These are phyloP conservation scores for Malurus leucopterus DNA, from an alignment of 2,797 vertebrate species.

Conservation along the genomic window DNA sequence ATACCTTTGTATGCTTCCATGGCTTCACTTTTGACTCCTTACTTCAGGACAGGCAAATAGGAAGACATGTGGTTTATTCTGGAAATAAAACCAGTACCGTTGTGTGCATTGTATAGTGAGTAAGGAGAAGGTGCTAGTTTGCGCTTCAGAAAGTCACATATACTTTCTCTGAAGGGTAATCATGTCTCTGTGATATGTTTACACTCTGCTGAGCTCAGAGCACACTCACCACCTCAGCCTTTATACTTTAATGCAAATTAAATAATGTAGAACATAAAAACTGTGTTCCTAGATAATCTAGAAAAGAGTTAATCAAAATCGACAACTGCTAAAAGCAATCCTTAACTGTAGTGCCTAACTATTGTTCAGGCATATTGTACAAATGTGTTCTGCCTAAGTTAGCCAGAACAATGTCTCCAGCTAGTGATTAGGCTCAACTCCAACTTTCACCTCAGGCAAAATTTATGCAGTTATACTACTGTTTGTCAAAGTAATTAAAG, in stretches of 20 bases:
- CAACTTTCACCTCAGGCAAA: constrained; percentile 69
- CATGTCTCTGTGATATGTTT: background rate
- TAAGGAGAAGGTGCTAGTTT: background rate
- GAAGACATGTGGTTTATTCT: background rate
- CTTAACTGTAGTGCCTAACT: constrained; percentile 52
- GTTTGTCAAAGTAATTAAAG: constrained; percentile 68
- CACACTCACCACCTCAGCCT: background rate
- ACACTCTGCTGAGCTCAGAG: background rate
- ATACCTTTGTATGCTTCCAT: background rate
- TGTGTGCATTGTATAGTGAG: background rate
- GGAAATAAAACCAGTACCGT: background rate
- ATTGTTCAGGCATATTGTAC: constrained; percentile 66
- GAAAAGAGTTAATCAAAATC: constrained; percentile 65
- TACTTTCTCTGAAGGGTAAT: background rate
- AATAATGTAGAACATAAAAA: background rate
- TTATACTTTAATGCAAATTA: background rate
- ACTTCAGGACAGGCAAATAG: background rate
- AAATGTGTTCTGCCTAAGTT: constrained; percentile 73
- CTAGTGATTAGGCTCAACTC: constrained; percentile 70
- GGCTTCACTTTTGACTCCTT: background rate
- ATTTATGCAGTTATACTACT: constrained; percentile 63
- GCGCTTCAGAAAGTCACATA: background rate
- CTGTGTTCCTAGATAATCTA: constrained; percentile 2
- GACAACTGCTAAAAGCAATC: constrained; percentile 50
- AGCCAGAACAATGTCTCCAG: constrained; percentile 72